A percentile compares a stretch with the other conserved stretches of the same genome.
These are phyloP conservation scores for Phaethon lepturus DNA, from an alignment of 2,113 vertebrate genomes.

Conservation along the genomic window DNA sequence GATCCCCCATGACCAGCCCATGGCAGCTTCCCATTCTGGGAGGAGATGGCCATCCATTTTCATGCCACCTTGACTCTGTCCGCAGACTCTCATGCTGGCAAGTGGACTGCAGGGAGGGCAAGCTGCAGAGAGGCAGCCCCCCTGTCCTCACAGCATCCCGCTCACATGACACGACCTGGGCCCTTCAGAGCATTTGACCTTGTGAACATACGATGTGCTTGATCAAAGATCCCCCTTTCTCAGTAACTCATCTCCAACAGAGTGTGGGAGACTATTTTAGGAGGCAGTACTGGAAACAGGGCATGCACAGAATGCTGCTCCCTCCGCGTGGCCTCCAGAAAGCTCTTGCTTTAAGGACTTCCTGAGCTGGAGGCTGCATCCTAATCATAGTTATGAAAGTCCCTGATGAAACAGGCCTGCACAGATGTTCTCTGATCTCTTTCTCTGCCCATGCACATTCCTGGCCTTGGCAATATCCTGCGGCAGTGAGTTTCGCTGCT, in stretches of 20 bases:
- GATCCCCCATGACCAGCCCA: not conserved
- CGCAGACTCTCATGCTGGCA: not conserved
- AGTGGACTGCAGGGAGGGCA: not conserved
- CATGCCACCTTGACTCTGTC: not conserved
- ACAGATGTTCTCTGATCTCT: slow-evolving; percentile 22
- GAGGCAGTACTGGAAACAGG: not conserved
- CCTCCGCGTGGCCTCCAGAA: not conserved
- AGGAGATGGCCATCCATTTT: not conserved
- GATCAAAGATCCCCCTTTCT: not conserved
- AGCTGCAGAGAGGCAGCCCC: not conserved
- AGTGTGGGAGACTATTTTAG: not conserved
- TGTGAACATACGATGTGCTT: not conserved
- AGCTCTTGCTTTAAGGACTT: slow-evolving; percentile 23
- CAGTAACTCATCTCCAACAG: not conserved
- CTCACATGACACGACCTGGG: not conserved
- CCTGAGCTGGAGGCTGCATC: slow-evolving; percentile 24
- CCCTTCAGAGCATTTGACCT: not conserved
- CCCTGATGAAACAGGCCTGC: not conserved
- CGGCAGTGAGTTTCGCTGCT: not conserved
- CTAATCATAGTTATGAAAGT: not conserved
- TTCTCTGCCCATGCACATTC: slow-evolving; percentile 10
- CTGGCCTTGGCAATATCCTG: slow-evolving; percentile 24
- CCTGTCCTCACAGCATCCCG: not conserved
- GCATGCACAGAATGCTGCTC: not conserved
- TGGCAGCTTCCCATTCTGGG: not conserved